These are phyloP conservation scores for Fistularia tabacaria DNA, from an alignment of 2,797 vertebrate species.

Conservation along the genomic window DNA sequence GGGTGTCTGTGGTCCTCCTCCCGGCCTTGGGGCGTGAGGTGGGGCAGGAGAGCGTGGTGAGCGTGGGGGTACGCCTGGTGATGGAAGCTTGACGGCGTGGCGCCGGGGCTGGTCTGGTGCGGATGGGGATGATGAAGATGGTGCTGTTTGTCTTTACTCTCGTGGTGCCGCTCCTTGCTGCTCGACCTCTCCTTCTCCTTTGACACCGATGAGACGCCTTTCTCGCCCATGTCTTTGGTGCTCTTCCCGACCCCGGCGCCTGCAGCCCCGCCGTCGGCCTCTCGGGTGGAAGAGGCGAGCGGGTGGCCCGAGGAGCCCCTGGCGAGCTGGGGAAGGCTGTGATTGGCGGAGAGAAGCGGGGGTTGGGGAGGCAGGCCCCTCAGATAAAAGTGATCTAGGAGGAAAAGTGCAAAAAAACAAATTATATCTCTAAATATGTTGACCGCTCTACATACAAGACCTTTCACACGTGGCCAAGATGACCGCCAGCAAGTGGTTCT, in stretches of 20 bases:
- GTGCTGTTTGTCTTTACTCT: conserved; percentile 77
- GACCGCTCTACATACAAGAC: too few species aligned
- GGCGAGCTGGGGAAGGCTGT: conserved; percentile 83
- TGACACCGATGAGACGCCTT: conserved; percentile 64
- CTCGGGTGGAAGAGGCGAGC: conserved; percentile 83
- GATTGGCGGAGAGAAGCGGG: conserved; percentile 84
- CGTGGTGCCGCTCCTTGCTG: conserved; percentile 74
- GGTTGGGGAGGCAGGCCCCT: conserved; percentile 90
- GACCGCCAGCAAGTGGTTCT: too few species aligned
- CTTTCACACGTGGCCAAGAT: neutral
- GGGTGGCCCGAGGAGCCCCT: conserved; percentile 80
- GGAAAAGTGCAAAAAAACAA: conserved; percentile 6
- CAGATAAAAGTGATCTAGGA: conserved; percentile 93
- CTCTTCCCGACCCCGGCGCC: conserved; percentile 72
- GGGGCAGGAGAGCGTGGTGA: conserved; percentile 59
- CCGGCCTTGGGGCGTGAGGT: conserved; percentile 51
- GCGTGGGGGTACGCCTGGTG: conserved; percentile 66
- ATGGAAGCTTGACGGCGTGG: conserved; percentile 47
- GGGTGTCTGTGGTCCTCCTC: conserved; percentile 77
- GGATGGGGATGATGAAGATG: conserved; percentile 48
- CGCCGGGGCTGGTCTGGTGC: conserved; percentile 43
- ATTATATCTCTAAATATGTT: neutral
- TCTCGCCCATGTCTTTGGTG: conserved; percentile 68
- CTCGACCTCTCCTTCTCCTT: conserved; percentile 82
- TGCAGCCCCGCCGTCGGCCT: conserved; percentile 81